Base-by-base conservation (phyloP, 2,797 vertebrate genomes). In the Amniataba percoides region DNA sequence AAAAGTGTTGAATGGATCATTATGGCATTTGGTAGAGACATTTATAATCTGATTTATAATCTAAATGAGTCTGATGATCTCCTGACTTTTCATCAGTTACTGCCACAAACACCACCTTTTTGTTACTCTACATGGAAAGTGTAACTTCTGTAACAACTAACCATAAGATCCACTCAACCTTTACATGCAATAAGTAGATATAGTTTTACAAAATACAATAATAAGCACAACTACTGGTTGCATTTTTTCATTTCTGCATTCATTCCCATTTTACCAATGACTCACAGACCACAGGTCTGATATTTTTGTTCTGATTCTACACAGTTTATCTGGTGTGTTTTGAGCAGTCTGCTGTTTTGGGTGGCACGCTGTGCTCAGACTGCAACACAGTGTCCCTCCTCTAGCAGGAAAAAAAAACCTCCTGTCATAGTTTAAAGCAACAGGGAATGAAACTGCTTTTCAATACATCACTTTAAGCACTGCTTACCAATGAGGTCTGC, bases 391-490 rank as follows among this genome's bases (percentile, higher is more conserved):
- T 46, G 62, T 76, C 81, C 60, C 51, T 65, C 78, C 61, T 2
- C 1, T 21, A 43, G 74, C 82, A 58, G 43, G 27, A 75, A 9
- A 74, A 40, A 45, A 46, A 69, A 81, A 45, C n/a, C n/a, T 68
- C 46, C 84, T 65, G 52, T 83, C 67, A 66, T 71, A 76, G 55
- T 71, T 81, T 66, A 71, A 82, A 57, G 68, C 66, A 74, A 72
- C 52, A 13, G 65, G 59, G 77, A 81, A 70, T 31, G 70, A 73
- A 77, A 57, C 48, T 27, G 45, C 62, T 66, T 82, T 84, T 69
- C 74, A 74, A 39, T 36, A 16, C 23, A 31, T 12, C 46, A 40
- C 58, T 64, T 73, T 46, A 76, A 78, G 52, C 55, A 2, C 57
- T 70, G 70, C 59, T 74, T 78, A 57, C 52, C 51, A 74, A 68